These are phyloP conservation scores for Drosophila neotestacea DNA, from an alignment of 2,888 invertebrate genomes.

Conservation along the genomic window DNA sequence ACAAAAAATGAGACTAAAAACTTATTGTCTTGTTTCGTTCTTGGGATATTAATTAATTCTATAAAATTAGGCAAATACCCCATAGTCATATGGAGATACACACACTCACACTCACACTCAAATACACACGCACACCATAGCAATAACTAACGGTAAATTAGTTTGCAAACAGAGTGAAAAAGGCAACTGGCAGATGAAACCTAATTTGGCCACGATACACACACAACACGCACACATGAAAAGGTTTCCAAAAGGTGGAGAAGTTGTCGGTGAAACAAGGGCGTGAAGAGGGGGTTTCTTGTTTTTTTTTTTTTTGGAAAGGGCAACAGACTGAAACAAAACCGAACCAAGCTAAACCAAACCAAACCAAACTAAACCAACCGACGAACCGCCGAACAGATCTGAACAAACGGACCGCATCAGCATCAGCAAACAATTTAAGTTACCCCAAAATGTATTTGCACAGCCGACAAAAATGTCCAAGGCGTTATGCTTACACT, in stretches of 20 bases:
- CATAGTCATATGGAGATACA: slow-evolving; percentile 1
- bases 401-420: slow-evolving; percentile 38
- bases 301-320: background rate
- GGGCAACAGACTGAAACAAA: slow-evolving; percentile 47
- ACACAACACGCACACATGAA: slow-evolving; percentile 31
- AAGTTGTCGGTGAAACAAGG: background rate
- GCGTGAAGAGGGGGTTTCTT: no score
- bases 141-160: slow-evolving; percentile 80
- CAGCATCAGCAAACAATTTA: slow-evolving; percentile 46
- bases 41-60: no score
- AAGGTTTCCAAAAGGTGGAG: slow-evolving; percentile 27
- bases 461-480: slow-evolving; percentile 38
- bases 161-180: slow-evolving; percentile 80
- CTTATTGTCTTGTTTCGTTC: no score
- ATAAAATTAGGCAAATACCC: no score
- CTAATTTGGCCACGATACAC: slow-evolving; percentile 64
- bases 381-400: slow-evolving; percentile 29
- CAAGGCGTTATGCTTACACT: background rate
- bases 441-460: slow-evolving; percentile 27
- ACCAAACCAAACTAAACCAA: slow-evolving; percentile 18
- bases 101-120: slow-evolving; percentile 6
- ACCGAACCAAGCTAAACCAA: slow-evolving; percentile 9
- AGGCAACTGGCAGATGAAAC: slow-evolving; percentile 78
- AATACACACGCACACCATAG: slow-evolving; percentile 43
- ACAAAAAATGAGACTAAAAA: no score